phyloP scores from a whole-genome alignment of 1,140 invertebrate species.

The Drosophila subobscura region DNA sequence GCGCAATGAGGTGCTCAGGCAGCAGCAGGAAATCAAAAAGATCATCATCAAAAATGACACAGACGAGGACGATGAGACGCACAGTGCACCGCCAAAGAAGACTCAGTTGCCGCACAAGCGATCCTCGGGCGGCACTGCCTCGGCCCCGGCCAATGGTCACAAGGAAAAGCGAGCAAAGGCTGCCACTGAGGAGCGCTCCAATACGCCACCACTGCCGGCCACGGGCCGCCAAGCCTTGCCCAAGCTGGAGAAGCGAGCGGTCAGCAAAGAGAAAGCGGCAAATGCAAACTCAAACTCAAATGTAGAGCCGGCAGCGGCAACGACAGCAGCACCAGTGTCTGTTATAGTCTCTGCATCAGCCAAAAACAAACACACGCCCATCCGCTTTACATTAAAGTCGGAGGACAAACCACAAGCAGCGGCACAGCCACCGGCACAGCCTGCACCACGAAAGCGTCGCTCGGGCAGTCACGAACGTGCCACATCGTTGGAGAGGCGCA shows the following conservation, averaged over 20 bases:
- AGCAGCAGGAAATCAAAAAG: conserved; percentile 78
- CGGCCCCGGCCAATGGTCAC: conserved; percentile 32
- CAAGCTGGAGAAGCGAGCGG: conserved; percentile 42
- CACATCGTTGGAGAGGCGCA: conserved; percentile 50
- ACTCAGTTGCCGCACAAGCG: conserved; percentile 31
- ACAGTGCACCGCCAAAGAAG: conserved; percentile 37
- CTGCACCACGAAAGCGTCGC: conserved; percentile 39
- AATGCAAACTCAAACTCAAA: conserved; percentile 6
- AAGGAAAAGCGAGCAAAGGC: conserved; percentile 51
- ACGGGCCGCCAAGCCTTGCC: conserved; percentile 12
- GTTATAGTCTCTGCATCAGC: conserved; percentile 14
- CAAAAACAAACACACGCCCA: conserved; percentile 73
- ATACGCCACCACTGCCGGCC: conserved; percentile 68
- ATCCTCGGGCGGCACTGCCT: background rate
- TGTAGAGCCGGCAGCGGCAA: conserved; percentile 1
- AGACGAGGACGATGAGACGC: conserved; percentile 66
- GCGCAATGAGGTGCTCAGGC: conserved; percentile 65
- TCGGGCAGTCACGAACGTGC: conserved; percentile 63
- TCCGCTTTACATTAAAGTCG: conserved; percentile 64
- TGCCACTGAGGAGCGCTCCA: conserved; percentile 60
- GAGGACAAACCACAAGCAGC: conserved; percentile 33
- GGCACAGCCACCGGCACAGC: background rate
- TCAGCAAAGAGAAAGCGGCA: conserved; percentile 34
- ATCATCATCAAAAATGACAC: conserved; percentile 78
- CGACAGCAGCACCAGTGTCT: background rate